Conservation (phyloP, 2,888 invertebrate genomes). For the Petrolisthes manimaculis region DNA sequence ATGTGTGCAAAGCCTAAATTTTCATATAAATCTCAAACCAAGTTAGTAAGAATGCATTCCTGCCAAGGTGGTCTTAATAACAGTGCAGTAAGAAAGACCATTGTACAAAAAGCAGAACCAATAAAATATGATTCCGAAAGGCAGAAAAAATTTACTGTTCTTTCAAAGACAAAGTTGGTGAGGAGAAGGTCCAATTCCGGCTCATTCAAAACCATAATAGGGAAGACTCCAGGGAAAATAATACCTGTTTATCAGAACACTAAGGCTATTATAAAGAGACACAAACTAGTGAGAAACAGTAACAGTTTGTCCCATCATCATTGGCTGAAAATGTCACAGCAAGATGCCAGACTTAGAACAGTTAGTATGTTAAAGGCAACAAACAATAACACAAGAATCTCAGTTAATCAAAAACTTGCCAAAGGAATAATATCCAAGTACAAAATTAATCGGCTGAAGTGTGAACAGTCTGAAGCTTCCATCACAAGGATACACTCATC, state of each 20-base stretch:
- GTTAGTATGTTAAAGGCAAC: slow-evolving; percentile 32
- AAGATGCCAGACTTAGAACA: neutral
- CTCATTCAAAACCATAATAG: neutral
- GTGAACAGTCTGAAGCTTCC: slow-evolving; percentile 12
- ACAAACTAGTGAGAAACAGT: slow-evolving; percentile 43
- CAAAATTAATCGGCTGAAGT: slow-evolving; percentile 49
- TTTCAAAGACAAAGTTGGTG: slow-evolving; percentile 49
- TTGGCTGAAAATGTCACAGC: neutral
- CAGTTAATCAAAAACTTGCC: slow-evolving; percentile 47
- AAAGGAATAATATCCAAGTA: slow-evolving; percentile 55
- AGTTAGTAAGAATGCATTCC: slow-evolving; percentile 28
- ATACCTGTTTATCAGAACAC: neutral
- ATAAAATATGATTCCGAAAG: slow-evolving; percentile 12
- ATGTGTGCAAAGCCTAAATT: slow-evolving; percentile 32
- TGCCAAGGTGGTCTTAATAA: neutral
- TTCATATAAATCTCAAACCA: slow-evolving; percentile 35
- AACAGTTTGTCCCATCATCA: neutral
- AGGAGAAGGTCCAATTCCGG: slow-evolving; percentile 47
- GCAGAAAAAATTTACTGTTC: slow-evolving; percentile 31
- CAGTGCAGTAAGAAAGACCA: neutral
- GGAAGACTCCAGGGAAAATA: neutral
- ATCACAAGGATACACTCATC: neutral
- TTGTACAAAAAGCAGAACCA: neutral
- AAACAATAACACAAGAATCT: slow-evolving; percentile 21
- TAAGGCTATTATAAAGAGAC: slow-evolving; percentile 20